Evolutionary conservation across 2,113 vertebrate species (phyloP), one percentile per base, ranked within the genome.

Genomic region (Bos indicus): DNA sequence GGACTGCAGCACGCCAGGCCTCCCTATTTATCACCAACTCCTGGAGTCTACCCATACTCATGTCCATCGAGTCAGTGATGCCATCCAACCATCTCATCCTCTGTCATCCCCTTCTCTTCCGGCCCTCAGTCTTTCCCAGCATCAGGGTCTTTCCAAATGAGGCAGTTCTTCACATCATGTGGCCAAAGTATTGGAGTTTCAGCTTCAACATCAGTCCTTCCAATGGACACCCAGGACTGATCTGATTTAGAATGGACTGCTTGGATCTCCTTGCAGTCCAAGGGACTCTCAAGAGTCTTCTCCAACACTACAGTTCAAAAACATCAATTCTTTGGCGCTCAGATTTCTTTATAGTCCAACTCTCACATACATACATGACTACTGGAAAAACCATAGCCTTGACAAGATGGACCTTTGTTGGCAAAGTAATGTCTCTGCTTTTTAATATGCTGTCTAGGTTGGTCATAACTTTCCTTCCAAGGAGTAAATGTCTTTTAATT

Each of bases 261-360:
- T 40, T 71, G 19, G 10, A 40, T 71, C 67, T 71, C 9, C 67
- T 71, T 71, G n/a, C n/a, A 71, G 67, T 71, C 19, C 67, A 71
- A 71, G 67, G 9, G n/a, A 71, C n/a, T 23, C 67, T 40, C 19
- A 36, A 36, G 19, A 23, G 10, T 71, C 67, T 40, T 71, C n/a
- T 71, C 19, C 19, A 71, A 12, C 19, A 71, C 67, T 5, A 71
- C n/a, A 71, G 67, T 40, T 71, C n/a, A 71, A 71, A 71, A 71
- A 5, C 67, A 71, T 71, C 19, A 21, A 6, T 40, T 71, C 5
- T 71, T 40, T 10, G 0, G n/a, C 0, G 0, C 5, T 40, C n/a
- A 40, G 10, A 5, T 23, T 71, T 71, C 67, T 71, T 71, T 23
- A 71, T 0, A 40, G n/a, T 6, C 19, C 9, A 5, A 5, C n/a